A percentile compares a stretch with the other conserved stretches of the same genome.
These are phyloP conservation scores for Anguilla obscura DNA, from an alignment of 2,797 vertebrate species.

Conservation along the genomic window DNA sequence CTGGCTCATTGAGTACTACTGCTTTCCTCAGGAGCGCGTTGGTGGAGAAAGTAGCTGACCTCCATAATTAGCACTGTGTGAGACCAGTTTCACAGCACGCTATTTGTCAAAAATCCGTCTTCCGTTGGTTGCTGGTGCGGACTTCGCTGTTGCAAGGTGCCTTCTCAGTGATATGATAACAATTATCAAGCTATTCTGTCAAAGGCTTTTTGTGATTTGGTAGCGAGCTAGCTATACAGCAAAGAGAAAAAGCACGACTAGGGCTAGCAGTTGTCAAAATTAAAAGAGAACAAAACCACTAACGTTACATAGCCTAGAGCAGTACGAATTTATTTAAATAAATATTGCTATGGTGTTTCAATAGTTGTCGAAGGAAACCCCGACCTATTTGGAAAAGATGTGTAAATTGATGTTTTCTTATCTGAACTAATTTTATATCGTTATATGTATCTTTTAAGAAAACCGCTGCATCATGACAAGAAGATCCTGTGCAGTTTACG, in stretches of 20 bases:
- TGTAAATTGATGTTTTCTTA: not conserved
- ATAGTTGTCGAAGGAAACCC: not conserved
- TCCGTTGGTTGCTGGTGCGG: not conserved
- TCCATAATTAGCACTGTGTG: not conserved
- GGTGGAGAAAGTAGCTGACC: not conserved
- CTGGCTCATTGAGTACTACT: not conserved
- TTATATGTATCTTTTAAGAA: slow-evolving; percentile 3
- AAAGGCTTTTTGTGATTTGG: not conserved
- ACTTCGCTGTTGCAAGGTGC: slow-evolving; percentile 3
- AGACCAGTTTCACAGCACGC: not conserved
- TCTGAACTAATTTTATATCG: not conserved
- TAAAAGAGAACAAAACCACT: not conserved
- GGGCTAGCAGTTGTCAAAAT: not conserved
- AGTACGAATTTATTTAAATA: not conserved
- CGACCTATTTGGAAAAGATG: not conserved
- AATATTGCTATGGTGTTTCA: not conserved
- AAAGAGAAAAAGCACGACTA: not conserved
- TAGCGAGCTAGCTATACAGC: not conserved
- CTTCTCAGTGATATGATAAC: not conserved
- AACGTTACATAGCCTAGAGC: not conserved
- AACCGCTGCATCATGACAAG: slow-evolving; percentile 60
- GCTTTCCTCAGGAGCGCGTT: not conserved
- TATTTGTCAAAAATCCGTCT: not conserved
- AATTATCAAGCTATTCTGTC: not conserved
- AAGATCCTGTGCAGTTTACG: slow-evolving; percentile 61